Evolutionary conservation across 2,797 vertebrate genomes (phyloP), one percentile per base, ranked within the genome.

Genomic region (Gallinago stenura): DNA sequence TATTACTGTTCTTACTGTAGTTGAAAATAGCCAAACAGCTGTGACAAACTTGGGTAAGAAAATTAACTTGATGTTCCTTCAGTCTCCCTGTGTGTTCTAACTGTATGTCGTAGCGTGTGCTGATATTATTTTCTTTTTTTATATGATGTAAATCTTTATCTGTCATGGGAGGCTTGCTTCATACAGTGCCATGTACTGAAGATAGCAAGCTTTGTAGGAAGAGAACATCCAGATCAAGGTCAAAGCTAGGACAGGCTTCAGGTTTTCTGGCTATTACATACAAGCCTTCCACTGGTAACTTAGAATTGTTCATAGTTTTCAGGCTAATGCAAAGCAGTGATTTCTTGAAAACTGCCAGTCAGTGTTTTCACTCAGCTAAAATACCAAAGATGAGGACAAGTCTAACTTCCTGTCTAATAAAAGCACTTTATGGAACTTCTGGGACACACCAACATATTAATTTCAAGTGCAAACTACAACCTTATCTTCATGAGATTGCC

Each of bases 1-100:
- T 3, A 46, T 78, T 50, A 14, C 33, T 84, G 17, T 87, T 87
- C 22, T 79, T 82, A 45, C 45, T 66, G 33, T n/a, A 35, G 33
- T 62, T 78, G 56, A 85, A 94, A 92, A 71, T 50, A 80, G 30
- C 31, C 30, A 82, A 91, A 51, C 46, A 89, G 50, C 78, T 94
- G 86, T 66, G 69, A 78, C 62, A 82, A 51, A 69, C 85, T 81
- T 76, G 30, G 46, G 14, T 51, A 65, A 79, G 64, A 64, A 93
- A 90, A 75, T 89, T 21, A 62, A 39, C 17, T 51, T 35, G n/a
- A 30, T 25, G 21, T 77, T 50, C 11, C 11, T 91, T 92, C 16
- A 0, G 64, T 83, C 39, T 86, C 37, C 28, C 8, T 45, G 33
- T 15, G 8, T 83, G 57, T 89, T 87, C 70, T 79, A 53, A 62